These are phyloP conservation scores for Naja naja DNA, from an alignment of 2,113 vertebrate genomes.

Conservation along the genomic window DNA sequence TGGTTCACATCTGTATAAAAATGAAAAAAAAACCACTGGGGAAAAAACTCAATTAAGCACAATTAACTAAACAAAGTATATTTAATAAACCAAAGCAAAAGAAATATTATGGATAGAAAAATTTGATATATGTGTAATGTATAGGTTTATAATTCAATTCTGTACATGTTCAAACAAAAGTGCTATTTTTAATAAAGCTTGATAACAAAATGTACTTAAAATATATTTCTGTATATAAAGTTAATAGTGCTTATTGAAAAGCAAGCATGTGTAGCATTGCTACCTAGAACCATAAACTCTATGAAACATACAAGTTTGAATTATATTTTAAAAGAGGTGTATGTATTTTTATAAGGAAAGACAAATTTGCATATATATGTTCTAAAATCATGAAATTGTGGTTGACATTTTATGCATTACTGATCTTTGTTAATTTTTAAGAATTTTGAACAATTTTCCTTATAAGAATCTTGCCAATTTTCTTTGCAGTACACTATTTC, in stretches of 20 bases:
- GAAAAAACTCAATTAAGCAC: background rate
- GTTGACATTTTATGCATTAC: background rate
- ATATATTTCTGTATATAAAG: background rate
- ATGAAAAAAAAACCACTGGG: background rate
- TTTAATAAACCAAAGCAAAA: background rate
- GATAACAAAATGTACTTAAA: background rate
- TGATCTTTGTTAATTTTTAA: background rate
- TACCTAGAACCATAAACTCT: background rate
- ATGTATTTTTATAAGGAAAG: background rate
- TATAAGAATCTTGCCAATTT: background rate
- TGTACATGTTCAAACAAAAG: background rate
- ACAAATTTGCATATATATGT: background rate
- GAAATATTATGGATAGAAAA: background rate
- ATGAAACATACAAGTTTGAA: background rate
- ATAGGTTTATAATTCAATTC: background rate
- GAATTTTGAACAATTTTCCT: background rate
- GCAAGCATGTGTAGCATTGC: background rate
- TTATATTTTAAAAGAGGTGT: background rate
- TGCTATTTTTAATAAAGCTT: background rate
- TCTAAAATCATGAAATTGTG: background rate
- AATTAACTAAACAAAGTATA: background rate
- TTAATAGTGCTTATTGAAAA: background rate
- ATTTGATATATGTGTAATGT: background rate
- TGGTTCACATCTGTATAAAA: background rate
- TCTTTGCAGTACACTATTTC: conserved; percentile 42